Percentiles rank a stretch among this genome's conserved stretches.
Conservation (phyloP, 2,797 vertebrate genomes). For the Aulostomus chinensis region DNA sequence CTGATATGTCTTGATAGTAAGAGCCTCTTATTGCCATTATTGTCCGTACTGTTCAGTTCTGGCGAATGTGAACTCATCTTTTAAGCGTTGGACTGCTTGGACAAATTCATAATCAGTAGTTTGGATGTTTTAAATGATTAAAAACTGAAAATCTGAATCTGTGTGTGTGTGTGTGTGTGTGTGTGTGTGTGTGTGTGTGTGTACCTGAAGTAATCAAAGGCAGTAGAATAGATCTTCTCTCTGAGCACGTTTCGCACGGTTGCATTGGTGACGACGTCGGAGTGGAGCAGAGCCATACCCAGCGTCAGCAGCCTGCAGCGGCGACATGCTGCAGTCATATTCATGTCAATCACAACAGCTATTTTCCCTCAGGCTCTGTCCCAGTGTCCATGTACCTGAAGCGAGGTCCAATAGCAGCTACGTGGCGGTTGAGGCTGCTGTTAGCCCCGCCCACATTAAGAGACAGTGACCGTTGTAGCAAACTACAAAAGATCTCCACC, state of each 20-base stretch:
- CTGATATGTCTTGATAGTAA: too few species aligned
- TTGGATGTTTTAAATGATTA: too few species aligned
- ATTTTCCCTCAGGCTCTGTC: too few species aligned
- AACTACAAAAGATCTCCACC: constrained; percentile 94
- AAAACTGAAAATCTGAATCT: too few species aligned
- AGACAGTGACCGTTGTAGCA: constrained; percentile 92
- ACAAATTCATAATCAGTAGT: too few species aligned
- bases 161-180: too few species aligned
- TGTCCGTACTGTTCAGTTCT: too few species aligned
- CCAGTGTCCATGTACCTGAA: constrained; percentile 84
- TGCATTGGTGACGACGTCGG: constrained; percentile 93
- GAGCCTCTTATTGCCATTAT: too few species aligned
- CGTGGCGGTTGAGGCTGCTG: constrained; percentile 91
- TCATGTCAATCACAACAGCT: neutral
- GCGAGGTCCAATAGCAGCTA: constrained; percentile 93
- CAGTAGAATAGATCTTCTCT: constrained; percentile 97
- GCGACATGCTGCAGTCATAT: too few species aligned
- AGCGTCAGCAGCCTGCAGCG: constrained; percentile 88
- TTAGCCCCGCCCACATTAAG: constrained; percentile 89
- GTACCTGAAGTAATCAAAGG: constrained; percentile 98
- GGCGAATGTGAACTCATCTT: too few species aligned
- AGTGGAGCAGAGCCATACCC: constrained; percentile 91
- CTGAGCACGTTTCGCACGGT: constrained; percentile 93
- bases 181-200: neutral
- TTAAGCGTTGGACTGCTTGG: too few species aligned